phyloP scores from a whole-genome alignment of 2,113 vertebrate species.

The Riparia riparia region DNA sequence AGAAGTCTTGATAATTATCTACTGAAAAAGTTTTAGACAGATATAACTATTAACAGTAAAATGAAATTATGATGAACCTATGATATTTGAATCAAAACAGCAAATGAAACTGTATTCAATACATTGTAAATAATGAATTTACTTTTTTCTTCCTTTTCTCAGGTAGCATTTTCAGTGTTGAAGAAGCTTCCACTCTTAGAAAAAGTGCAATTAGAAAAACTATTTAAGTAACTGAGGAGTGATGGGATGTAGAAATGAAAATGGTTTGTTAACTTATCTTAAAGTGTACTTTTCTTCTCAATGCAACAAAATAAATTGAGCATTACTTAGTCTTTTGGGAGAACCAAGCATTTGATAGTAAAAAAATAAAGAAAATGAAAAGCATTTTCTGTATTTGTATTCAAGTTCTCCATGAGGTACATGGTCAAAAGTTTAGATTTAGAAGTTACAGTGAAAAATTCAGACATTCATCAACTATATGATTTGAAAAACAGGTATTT shows the following conservation, averaged over 20 bases:
- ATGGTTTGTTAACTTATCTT: not conserved
- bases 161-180: not conserved
- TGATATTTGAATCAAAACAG: not conserved
- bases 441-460: not conserved
- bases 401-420: not conserved
- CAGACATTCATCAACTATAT: not conserved
- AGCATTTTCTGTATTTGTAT: not conserved
- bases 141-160: not conserved
- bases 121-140: not conserved
- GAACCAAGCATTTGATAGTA: not conserved
- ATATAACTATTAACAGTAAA: not conserved
- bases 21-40: not conserved
- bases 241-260: not conserved
- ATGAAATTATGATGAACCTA: not conserved
- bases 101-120: not conserved
- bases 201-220: not conserved
- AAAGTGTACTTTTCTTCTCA: not conserved
- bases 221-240: not conserved
- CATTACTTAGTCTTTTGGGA: not conserved
- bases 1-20: not conserved
- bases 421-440: not conserved
- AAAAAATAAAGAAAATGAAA: not conserved
- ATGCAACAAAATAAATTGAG: not conserved
- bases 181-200: not conserved
- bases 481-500: not conserved